phyloP scores from a whole-genome alignment of 2,888 invertebrate genomes.

The Cheilosia urbana region DNA sequence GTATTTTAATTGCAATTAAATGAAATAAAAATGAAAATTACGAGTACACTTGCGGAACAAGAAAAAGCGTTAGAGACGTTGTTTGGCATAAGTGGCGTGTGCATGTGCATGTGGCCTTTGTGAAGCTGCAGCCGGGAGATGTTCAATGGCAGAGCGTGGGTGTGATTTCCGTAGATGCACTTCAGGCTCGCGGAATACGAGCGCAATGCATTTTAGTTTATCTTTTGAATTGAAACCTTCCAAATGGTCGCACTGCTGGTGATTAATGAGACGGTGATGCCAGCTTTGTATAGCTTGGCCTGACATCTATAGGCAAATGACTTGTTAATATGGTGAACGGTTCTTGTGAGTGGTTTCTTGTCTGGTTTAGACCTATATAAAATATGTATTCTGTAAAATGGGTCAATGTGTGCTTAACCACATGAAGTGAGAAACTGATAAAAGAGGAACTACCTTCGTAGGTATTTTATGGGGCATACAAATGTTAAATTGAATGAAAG shows the following conservation, averaged over 20 bases:
- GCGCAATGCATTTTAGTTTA: slow-evolving; percentile 36
- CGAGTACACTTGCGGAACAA: slow-evolving; percentile 61
- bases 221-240: neutral
- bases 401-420: too few relatives aligned
- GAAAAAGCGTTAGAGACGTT: slow-evolving; percentile 48
- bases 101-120: slow-evolving; percentile 2
- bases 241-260: slow-evolving; percentile 7
- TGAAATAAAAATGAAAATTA: slow-evolving; percentile 69
- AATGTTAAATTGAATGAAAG: too few relatives aligned
- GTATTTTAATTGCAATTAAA: slow-evolving; percentile 75
- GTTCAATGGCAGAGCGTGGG: slow-evolving; percentile 47
- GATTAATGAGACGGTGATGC: slow-evolving; percentile 1
- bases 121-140: slow-evolving; percentile 4
- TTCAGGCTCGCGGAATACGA: slow-evolving; percentile 45
- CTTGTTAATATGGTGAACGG: neutral
- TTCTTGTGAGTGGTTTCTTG: too few relatives aligned
- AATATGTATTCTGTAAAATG: too few relatives aligned
- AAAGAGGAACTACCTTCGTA: too few relatives aligned
- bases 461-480: too few relatives aligned
- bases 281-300: neutral
- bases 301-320: neutral
- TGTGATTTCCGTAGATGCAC: slow-evolving; percentile 63
- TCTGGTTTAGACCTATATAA: too few relatives aligned
- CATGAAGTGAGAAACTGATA: too few relatives aligned
- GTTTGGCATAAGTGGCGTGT: slow-evolving; percentile 39